phyloP scores from a whole-genome alignment of 2,113 vertebrate species.

The Nanorana parkeri region DNA sequence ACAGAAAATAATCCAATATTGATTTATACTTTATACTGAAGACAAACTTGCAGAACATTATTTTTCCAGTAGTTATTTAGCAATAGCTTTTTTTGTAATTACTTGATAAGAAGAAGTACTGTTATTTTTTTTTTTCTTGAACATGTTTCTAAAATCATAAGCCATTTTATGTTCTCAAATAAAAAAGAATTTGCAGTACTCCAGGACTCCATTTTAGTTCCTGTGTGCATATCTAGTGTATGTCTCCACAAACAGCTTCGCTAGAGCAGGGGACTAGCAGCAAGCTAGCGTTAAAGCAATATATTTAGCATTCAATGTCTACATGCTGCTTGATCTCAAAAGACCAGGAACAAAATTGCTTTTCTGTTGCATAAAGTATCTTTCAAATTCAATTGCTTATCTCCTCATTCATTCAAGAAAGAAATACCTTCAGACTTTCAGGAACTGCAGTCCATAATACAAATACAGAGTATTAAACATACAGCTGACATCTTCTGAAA shows the following conservation, averaged over 20 bases:
- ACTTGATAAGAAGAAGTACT: neutral
- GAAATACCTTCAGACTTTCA: conserved; percentile 72
- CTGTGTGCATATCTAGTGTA: conserved; percentile 10
- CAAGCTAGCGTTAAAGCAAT: conserved; percentile 64
- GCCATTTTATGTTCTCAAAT: neutral
- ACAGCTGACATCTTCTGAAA: conserved; percentile 71
- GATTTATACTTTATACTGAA: too few species aligned
- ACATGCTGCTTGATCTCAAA: conserved; percentile 74
- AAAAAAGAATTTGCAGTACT: neutral
- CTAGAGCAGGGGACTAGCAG: conserved; percentile 18
- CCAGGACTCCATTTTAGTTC: neutral
- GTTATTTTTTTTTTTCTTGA: neutral
- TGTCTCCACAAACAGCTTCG: conserved; percentile 16
- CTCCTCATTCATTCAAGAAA: conserved; percentile 76
- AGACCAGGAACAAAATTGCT: conserved; percentile 79
- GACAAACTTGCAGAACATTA: too few species aligned
- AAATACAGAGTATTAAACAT: conserved; percentile 73
- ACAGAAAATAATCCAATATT: too few species aligned
- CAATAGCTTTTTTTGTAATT: neutral
- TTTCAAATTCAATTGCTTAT: conserved; percentile 83
- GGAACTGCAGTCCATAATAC: conserved; percentile 69
- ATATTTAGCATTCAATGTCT: conserved; percentile 69
- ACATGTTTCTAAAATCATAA: neutral
- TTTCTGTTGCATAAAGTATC: conserved; percentile 80
- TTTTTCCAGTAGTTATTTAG: too few species aligned